These are phyloP conservation scores for Mystacornis crossleyi DNA, from an alignment of 2,113 vertebrate genomes.

Conservation along the genomic window DNA sequence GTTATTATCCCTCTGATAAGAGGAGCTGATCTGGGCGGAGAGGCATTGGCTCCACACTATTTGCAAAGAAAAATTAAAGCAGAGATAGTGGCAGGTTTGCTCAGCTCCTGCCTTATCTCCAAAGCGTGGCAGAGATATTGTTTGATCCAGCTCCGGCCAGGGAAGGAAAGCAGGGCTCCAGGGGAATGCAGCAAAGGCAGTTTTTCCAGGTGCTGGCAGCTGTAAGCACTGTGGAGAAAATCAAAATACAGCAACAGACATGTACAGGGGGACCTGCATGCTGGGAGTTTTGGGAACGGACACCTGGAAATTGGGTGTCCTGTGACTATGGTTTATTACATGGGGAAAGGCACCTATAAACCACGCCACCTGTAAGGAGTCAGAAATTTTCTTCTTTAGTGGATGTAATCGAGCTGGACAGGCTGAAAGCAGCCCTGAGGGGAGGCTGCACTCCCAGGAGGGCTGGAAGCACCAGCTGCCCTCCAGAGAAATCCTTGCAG, in stretches of 20 bases:
- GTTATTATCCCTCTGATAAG: conserved; percentile 56
- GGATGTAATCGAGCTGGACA: not conserved
- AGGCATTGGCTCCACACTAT: not conserved
- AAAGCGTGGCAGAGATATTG: not conserved
- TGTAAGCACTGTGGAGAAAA: not conserved
- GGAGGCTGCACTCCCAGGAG: not conserved
- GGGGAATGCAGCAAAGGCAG: not conserved
- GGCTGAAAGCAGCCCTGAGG: not conserved
- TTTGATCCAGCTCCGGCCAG: not conserved
- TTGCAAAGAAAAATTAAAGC: conserved; percentile 48
- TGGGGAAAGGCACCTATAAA: accelerated
- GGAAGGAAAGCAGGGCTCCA: not conserved
- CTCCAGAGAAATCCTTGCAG: not conserved
- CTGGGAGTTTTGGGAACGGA: not conserved
- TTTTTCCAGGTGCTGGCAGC: not conserved
- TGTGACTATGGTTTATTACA: accelerated
- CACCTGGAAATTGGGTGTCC: not conserved
- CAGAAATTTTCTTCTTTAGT: not conserved
- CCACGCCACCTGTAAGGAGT: accelerated
- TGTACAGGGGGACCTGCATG: accelerated
- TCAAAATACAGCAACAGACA: not conserved
- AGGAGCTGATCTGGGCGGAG: not conserved
- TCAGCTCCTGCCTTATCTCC: conserved; percentile 38
- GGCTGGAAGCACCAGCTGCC: not conserved
- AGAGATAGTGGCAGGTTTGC: not conserved